A percentile compares a stretch with the other conserved stretches of the same genome.
phyloP scores from a whole-genome alignment of 1,140 invertebrate species.

The Macrobrachium nipponense region DNA sequence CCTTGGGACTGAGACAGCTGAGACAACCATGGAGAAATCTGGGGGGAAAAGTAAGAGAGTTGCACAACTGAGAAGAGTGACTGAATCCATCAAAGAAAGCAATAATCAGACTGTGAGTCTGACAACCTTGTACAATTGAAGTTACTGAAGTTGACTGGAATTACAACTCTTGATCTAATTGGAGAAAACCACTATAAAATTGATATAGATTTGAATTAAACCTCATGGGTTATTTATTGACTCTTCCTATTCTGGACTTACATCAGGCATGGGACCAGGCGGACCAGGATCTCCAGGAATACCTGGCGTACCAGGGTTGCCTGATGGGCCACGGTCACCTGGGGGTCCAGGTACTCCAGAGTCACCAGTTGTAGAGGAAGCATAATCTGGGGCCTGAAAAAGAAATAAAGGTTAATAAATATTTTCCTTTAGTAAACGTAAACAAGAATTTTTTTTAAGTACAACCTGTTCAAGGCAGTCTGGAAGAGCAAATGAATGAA shows the following conservation, averaged over 20 bases:
- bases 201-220: not conserved
- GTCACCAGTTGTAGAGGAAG: conserved; percentile 70
- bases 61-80: not conserved
- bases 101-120: too few relatives aligned
- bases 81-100: not conserved
- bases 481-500: too few relatives aligned
- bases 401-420: not conserved
- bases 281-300: conserved; percentile 69
- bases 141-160: too few relatives aligned
- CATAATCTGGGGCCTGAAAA: not conserved
- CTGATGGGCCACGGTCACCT: conserved; percentile 75
- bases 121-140: too few relatives aligned
- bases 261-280: conserved; percentile 80
- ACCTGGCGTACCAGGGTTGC: conserved; percentile 74
- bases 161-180: too few relatives aligned
- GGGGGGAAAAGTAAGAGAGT: not conserved
- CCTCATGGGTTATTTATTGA: not conserved
- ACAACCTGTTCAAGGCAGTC: too few relatives aligned
- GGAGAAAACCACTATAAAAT: too few relatives aligned
- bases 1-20: conserved; percentile 76
- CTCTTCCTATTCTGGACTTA: conserved; percentile 68
- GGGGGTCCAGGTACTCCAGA: conserved; percentile 69
- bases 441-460: too few relatives aligned
- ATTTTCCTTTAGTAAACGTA: not conserved
- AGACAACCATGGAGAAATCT: conserved; percentile 74